phyloP scores from a whole-genome alignment of 1,140 invertebrate genomes.

The Luehdorfia chinensis region DNA sequence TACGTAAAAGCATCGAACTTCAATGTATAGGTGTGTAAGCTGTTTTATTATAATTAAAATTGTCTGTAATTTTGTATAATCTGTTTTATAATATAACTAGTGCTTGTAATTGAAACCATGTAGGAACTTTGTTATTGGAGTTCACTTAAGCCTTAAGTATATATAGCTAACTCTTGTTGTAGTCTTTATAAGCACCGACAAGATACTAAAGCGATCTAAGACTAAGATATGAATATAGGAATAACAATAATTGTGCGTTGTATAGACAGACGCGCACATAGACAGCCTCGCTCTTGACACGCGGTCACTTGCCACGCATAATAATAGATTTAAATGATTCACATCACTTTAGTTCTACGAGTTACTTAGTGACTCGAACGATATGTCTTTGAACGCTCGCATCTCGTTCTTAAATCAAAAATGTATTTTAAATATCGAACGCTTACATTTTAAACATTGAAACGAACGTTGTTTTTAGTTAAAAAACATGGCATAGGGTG shows the following conservation, averaged over 20 bases:
- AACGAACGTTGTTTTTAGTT: too few relatives aligned
- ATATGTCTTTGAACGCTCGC: slow-evolving; percentile 51
- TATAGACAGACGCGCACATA: slow-evolving; percentile 36
- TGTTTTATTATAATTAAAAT: too few relatives aligned
- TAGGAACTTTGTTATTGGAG: too few relatives aligned
- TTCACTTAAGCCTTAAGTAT: too few relatives aligned
- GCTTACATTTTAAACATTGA: slow-evolving; percentile 19
- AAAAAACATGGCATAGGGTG: slow-evolving; percentile 21
- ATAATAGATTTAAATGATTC: slow-evolving; percentile 71
- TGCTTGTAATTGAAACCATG: too few relatives aligned
- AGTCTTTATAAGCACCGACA: too few relatives aligned
- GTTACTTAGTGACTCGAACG: slow-evolving; percentile 53
- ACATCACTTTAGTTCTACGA: slow-evolving; percentile 49
- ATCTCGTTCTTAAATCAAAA: slow-evolving; percentile 37
- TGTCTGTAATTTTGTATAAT: too few relatives aligned
- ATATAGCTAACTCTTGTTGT: too few relatives aligned
- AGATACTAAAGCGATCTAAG: too few relatives aligned
- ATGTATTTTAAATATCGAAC: slow-evolving; percentile 28
- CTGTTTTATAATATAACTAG: too few relatives aligned
- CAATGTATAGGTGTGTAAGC: too few relatives aligned
- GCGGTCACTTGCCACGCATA: slow-evolving; percentile 71
- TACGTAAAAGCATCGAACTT: too few relatives aligned
- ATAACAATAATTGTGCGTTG: slow-evolving; percentile 24
- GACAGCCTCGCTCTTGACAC: slow-evolving; percentile 65
- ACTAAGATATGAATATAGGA: slow-evolving; percentile 10